phyloP scores from a whole-genome alignment of 2,888 invertebrate species.

The Trachelus iudaicus region DNA sequence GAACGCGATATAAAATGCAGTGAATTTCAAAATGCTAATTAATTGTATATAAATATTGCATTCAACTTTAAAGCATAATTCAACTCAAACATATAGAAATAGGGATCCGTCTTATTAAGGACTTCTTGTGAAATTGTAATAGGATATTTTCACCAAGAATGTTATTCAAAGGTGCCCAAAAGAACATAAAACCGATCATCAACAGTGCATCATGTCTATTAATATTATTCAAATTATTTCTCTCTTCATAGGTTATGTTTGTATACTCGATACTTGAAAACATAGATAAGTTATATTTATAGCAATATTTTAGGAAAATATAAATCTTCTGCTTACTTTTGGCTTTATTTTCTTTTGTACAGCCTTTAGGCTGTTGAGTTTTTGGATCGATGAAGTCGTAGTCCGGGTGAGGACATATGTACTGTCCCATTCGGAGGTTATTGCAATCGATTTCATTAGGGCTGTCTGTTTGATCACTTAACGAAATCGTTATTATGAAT shows the following conservation, averaged over 20 bases:
- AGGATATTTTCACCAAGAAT: background rate
- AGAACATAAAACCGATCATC: background rate
- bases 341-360: conserved; percentile 82
- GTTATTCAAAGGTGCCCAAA: no score
- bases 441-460: conserved; percentile 73
- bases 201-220: background rate
- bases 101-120: background rate
- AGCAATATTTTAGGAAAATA: conserved; percentile 9
- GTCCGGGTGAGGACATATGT: conserved; percentile 83
- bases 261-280: background rate
- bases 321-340: conserved; percentile 70
- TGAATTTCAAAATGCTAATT: background rate
- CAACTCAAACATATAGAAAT: background rate
- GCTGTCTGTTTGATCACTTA: conserved; percentile 41
- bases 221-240: background rate
- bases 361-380: conserved; percentile 89
- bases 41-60: background rate
- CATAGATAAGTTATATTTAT: background rate
- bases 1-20: background rate
- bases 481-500: conserved; percentile 33
- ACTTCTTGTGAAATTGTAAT: background rate
- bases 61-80: background rate
- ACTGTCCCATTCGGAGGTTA: conserved; percentile 82
- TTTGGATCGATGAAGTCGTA: conserved; percentile 83
- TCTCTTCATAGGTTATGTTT: background rate